Evolutionary conservation across 64 coral and sea anemone genomes (phyloP).

Genomic region (Cladopsammia gracilis): DNA sequence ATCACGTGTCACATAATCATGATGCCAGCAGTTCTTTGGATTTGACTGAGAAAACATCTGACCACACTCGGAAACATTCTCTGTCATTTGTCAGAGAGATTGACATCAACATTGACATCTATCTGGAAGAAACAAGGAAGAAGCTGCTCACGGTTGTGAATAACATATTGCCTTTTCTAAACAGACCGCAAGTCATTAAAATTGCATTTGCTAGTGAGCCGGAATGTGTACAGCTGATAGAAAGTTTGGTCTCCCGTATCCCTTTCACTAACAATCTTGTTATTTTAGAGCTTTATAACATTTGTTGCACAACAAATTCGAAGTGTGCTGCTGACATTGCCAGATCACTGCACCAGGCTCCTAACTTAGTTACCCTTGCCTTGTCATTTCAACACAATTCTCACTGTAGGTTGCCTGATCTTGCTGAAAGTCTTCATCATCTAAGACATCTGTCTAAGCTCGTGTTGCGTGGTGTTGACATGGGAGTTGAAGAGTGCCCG

Average conservation of each 20-base stretch:
- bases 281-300: background rate
- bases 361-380: too few species aligned
- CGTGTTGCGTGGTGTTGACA: background rate
- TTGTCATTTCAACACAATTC: too few species aligned
- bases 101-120: background rate
- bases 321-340: background rate
- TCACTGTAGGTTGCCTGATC: too few species aligned
- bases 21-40: background rate
- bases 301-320: too few species aligned
- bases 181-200: background rate
- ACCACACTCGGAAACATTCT: background rate
- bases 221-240: background rate
- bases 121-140: background rate
- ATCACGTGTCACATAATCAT: background rate
- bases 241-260: background rate
- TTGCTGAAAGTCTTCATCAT: too few species aligned
- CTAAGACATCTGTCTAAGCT: too few species aligned
- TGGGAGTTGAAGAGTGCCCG: background rate
- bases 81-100: constrained; percentile 11
- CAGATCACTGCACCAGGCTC: background rate
- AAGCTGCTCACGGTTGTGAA: background rate
- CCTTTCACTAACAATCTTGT: background rate
- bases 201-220: rapidly evolving
- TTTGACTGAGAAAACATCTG: background rate
- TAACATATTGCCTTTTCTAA: background rate